A percentile compares a stretch with the other conserved stretches of the same genome.
Conservation (phyloP, 2,797 vertebrate genomes). For the Chromis chromis region DNA sequence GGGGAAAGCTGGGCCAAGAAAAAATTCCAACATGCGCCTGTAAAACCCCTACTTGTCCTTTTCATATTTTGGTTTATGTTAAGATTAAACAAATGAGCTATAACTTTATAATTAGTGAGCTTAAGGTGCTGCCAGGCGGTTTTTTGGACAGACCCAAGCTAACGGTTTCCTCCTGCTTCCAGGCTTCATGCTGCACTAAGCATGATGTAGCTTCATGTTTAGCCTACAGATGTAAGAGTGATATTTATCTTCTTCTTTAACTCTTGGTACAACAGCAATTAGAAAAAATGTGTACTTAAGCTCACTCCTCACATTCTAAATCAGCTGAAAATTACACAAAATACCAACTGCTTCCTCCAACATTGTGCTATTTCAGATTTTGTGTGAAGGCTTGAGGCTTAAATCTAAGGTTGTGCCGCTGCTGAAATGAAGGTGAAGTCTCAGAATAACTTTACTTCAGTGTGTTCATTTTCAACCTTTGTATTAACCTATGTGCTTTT, state of each 20-base stretch:
- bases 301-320: neutral
- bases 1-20: neutral
- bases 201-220: neutral
- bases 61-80: neutral
- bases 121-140: too few species aligned
- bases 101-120: neutral
- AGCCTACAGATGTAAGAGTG: neutral
- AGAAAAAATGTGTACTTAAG: neutral
- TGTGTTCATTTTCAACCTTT: conserved; percentile 37
- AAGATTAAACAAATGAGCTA: neutral
- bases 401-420: neutral
- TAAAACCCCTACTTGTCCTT: neutral
- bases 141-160: too few species aligned
- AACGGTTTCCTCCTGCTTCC: too few species aligned
- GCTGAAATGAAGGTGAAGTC: conserved; percentile 36
- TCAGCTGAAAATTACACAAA: neutral
- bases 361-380: neutral
- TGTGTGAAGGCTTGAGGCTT: neutral
- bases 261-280: neutral
- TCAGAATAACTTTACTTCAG: conserved; percentile 41
- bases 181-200: too few species aligned
- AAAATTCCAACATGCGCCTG: neutral
- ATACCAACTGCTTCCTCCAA: neutral
- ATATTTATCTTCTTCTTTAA: neutral
- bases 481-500: conserved; percentile 59